phyloP scores from a whole-genome alignment of 2,888 invertebrate species.

The Protophormia terraenovae region DNA sequence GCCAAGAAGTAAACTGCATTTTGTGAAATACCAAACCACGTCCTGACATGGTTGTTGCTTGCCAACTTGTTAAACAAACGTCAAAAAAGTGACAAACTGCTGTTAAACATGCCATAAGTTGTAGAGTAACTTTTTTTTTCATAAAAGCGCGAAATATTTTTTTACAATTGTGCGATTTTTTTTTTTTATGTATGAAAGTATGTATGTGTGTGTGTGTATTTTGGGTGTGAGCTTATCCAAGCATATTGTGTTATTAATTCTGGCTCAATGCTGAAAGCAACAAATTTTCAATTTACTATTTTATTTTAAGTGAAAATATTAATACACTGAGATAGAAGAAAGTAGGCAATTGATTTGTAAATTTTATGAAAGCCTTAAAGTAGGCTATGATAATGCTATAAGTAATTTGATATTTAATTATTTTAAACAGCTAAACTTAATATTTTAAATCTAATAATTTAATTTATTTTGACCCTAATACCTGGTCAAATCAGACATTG shows the following conservation, averaged over 20 bases:
- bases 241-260: slow-evolving; percentile 68
- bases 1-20: slow-evolving; percentile 29
- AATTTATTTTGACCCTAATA: too few species aligned
- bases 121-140: slow-evolving; percentile 59
- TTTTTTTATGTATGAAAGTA: neutral
- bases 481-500: too few species aligned
- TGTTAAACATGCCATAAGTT: slow-evolving; percentile 59
- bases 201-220: slow-evolving; percentile 1
- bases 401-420: neutral
- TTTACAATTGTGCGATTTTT: slow-evolving; percentile 34
- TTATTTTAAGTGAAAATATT: slow-evolving; percentile 44
- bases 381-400: too few species aligned
- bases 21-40: neutral
- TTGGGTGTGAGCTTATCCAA: slow-evolving; percentile 58
- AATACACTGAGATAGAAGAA: slow-evolving; percentile 40
- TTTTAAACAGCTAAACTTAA: too few species aligned
- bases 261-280: slow-evolving; percentile 65
- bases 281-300: slow-evolving; percentile 63
- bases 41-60: slow-evolving; percentile 46
- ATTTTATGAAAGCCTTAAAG: neutral
- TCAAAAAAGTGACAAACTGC: slow-evolving; percentile 69
- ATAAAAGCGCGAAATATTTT: slow-evolving; percentile 64
- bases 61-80: slow-evolving; percentile 66
- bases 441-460: too few species aligned
- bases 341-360: neutral